Conservation (phyloP, 2,113 vertebrate species). For the Limnothrissa miodon region DNA sequence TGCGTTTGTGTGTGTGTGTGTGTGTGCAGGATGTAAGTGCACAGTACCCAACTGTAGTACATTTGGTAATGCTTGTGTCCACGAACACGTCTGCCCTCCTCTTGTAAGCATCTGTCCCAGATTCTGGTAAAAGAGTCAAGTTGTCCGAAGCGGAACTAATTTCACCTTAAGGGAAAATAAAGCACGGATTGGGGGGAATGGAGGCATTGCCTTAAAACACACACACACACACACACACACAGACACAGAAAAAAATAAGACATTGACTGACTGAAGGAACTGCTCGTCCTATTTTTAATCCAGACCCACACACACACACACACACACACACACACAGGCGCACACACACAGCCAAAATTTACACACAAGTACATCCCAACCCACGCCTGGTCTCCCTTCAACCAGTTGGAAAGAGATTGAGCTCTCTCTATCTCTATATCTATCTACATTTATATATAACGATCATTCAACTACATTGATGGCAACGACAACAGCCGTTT, state of each 20-base stretch:
- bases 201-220: slow-evolving; percentile 5
- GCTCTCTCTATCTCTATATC: no score
- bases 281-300: not conserved
- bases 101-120: slow-evolving; percentile 64
- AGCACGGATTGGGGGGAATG: no score
- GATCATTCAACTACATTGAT: not conserved
- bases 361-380: not conserved
- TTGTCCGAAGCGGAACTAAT: slow-evolving; percentile 69
- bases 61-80: slow-evolving; percentile 46
- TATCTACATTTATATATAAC: no score
- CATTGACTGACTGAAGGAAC: slow-evolving; percentile 12
- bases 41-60: not conserved
- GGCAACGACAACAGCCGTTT: not conserved
- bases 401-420: not conserved
- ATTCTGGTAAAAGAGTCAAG: slow-evolving; percentile 63
- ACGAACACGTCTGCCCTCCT: slow-evolving; percentile 50
- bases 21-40: no score
- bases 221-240: no score
- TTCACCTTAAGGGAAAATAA: slow-evolving; percentile 59
- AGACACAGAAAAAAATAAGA: slow-evolving; percentile 20
- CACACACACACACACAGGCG: not conserved
- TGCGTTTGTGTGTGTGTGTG: not conserved
- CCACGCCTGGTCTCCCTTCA: not conserved
- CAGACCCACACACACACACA: not conserved
- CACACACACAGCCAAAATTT: not conserved